Evolutionary conservation across 2,113 vertebrate genomes (phyloP), one percentile per base, ranked within the genome.

Genomic region (Hippocampus barbouri): DNA sequence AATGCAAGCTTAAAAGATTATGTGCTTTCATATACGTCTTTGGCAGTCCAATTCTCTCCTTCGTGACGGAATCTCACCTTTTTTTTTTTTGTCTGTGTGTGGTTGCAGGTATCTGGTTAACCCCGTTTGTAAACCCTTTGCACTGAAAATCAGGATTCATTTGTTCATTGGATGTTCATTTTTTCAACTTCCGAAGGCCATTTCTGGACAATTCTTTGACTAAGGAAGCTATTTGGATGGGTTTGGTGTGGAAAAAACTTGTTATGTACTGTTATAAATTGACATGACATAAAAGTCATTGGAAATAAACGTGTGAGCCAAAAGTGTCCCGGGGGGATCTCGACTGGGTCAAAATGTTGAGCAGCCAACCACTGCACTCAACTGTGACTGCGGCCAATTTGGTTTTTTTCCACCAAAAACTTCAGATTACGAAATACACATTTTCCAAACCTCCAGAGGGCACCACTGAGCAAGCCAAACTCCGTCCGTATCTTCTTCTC

Each of bases 1-100:
- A 87, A 89, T 88, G 84, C 84, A 74, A 83, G 87, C 82, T 90
- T 89, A 87, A 87, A 85, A 90, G 89, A 90, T 91, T 88, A 89
- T 86, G 75, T 23, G 56, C 79, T 83, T 85, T 89, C 78, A 83
- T 84, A 81, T 88, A 80, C 86, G 74, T 90, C 87, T 86, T 77
- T 82, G 79, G 80, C 67, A 30, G 69, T 77, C 69, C 76, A 73
- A 67, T 82, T 75, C 80, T 71, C 69, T 75, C 74, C 15, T 41
- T 61, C 63, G 3, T 15, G 27, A 61, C 16, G 27, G 27, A 34
- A 57, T 70, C 71, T 66, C 71, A 77, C 47, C 65, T 54, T 66
- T 57, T 72, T 75, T 78, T 79, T 64, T 60, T 30, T 30, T 30
- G 25, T 25, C 25, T 57, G 8, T 57, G 1, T 8, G 27, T 34